Percentiles rank a stretch among this genome's conserved stretches.
Conservation (phyloP, 2,113 vertebrate genomes). For the Neoarius graeffei region DNA sequence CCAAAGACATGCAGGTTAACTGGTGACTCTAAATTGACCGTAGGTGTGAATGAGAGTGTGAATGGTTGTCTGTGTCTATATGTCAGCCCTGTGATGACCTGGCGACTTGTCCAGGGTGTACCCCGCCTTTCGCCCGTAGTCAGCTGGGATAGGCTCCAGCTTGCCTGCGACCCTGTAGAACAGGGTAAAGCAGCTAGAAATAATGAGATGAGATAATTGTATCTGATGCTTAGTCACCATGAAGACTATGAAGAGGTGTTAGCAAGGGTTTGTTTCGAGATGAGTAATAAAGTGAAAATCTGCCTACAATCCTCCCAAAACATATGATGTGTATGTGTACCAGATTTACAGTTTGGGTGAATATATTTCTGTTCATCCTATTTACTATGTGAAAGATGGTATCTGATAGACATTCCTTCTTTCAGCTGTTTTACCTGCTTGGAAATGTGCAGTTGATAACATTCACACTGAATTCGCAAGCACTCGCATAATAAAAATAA, state of each 20-base stretch:
- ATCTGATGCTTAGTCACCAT: not conserved
- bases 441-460: not conserved
- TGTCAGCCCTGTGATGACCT: too few relatives aligned
- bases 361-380: not conserved
- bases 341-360: not conserved
- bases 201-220: too few relatives aligned
- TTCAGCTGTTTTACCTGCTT: not conserved
- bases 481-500: conserved; percentile 1
- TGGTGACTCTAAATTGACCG: too few relatives aligned
- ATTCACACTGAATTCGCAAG: not conserved
- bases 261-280: not conserved
- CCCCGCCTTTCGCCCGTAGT: too few relatives aligned
- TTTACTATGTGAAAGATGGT: not conserved
- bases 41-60: too few relatives aligned
- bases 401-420: not conserved
- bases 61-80: too few relatives aligned
- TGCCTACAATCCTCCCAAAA: not conserved
- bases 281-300: conserved; percentile 9
- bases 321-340: not conserved
- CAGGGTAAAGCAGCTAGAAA: too few relatives aligned
- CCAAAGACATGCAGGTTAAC: too few relatives aligned
- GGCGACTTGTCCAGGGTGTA: too few relatives aligned
- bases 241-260: not conserved
- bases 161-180: too few relatives aligned
- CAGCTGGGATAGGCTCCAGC: too few relatives aligned